Evolutionary conservation across 2,113 vertebrate species (phyloP).

Genomic region (Tetrax tetrax): DNA sequence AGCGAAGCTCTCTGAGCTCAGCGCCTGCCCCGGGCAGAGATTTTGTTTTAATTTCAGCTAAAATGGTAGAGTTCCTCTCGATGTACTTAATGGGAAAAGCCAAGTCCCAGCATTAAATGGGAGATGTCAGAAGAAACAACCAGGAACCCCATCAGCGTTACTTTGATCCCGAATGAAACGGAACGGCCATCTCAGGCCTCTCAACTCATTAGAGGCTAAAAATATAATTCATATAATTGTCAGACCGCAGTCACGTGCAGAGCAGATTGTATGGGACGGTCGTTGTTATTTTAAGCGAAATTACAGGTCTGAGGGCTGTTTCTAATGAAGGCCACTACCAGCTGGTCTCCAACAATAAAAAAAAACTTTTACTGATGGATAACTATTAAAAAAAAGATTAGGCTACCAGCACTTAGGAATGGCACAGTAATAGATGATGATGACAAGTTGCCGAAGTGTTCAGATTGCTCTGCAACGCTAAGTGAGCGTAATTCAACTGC

Average conservation of each 20-base stretch:
- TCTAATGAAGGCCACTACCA: neutral
- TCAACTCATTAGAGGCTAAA: conserved; percentile 23
- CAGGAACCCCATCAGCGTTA: neutral
- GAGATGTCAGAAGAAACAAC: neutral
- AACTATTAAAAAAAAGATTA: neutral
- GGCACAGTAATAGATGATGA: neutral
- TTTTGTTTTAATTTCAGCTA: neutral
- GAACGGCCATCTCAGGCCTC: neutral
- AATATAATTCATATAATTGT: conserved; percentile 2
- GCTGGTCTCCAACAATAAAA: neutral
- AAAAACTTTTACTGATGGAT: neutral
- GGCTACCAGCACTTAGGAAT: neutral
- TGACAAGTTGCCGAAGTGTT: neutral
- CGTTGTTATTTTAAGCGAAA: conserved; percentile 27
- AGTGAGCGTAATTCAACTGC: neutral
- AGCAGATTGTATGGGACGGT: neutral
- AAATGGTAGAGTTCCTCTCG: neutral
- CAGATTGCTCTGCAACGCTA: neutral
- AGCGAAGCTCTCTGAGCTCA: fast-evolving
- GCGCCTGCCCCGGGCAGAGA: neutral
- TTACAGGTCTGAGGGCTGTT: neutral
- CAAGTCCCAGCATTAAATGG: neutral
- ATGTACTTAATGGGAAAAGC: neutral
- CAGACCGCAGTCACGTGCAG: neutral
- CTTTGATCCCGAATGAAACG: conserved; percentile 6